Evolutionary conservation across 2,797 vertebrate genomes (phyloP).

Genomic region (Alca torda): DNA sequence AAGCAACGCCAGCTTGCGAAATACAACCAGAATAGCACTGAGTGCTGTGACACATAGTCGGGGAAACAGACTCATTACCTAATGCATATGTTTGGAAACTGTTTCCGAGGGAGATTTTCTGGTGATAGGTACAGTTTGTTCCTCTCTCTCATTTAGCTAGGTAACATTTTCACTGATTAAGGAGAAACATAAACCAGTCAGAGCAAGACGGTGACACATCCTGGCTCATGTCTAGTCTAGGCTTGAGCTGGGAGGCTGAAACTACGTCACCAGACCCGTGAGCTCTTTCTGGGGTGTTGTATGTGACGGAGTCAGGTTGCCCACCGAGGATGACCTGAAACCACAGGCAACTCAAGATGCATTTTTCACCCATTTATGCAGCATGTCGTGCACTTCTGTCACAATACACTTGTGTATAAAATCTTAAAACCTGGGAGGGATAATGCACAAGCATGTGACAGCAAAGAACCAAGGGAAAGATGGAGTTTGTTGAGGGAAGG

Average conservation of each 20-base stretch:
- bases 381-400: background rate
- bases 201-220: background rate
- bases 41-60: slow-evolving; percentile 29
- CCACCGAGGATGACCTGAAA: background rate
- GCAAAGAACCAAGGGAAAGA: background rate
- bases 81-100: slow-evolving; percentile 57
- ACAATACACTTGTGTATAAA: background rate
- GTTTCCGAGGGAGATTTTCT: slow-evolving; percentile 26
- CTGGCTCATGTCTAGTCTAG: background rate
- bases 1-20: slow-evolving; percentile 38
- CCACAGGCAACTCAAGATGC: background rate
- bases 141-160: slow-evolving; percentile 26
- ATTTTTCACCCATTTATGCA: background rate
- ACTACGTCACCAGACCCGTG: background rate
- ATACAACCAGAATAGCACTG: slow-evolving; percentile 32
- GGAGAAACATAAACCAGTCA: background rate
- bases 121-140: slow-evolving; percentile 44
- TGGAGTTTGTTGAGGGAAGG: background rate
- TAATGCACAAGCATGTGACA: background rate
- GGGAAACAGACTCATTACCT: slow-evolving; percentile 48
- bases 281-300: background rate
- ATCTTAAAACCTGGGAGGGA: background rate
- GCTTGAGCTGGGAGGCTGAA: background rate
- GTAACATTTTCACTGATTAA: slow-evolving; percentile 34
- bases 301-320: background rate